A percentile compares a stretch with the other conserved stretches of the same genome.
Evolutionary conservation across 2,797 vertebrate species (phyloP).

Genomic region (Buphagus erythrorhynchus): DNA sequence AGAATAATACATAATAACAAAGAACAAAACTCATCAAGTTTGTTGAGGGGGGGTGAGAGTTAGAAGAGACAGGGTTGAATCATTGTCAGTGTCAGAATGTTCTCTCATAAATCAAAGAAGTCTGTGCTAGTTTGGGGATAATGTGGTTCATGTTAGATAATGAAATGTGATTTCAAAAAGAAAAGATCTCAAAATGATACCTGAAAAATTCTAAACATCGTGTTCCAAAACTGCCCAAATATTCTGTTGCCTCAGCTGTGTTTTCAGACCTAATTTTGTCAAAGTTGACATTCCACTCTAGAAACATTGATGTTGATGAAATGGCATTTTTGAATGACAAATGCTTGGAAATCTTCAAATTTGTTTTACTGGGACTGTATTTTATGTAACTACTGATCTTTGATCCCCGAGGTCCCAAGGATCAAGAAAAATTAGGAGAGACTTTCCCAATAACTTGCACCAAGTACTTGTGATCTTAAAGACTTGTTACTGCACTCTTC

Average conservation of each 20-base stretch:
- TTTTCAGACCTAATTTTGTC: background rate
- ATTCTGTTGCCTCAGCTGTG: background rate
- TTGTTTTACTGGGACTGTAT: background rate
- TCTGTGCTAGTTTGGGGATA: background rate
- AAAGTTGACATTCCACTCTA: background rate
- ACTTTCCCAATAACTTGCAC: background rate
- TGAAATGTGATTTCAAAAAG: background rate
- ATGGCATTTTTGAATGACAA: background rate
- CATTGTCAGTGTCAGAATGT: background rate
- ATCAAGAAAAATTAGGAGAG: background rate
- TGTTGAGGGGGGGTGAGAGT: background rate
- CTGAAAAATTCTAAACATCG: background rate
- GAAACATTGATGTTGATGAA: background rate
- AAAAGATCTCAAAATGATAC: background rate
- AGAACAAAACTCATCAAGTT: background rate
- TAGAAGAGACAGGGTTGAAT: background rate
- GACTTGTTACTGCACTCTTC: background rate
- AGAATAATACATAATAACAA: background rate
- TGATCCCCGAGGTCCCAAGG: background rate
- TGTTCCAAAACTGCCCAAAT: background rate
- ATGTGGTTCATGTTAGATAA: background rate
- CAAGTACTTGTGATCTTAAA: background rate
- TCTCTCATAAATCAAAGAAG: background rate
- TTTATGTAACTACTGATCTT: background rate
- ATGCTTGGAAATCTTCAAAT: background rate